Evolutionary conservation across 1,140 invertebrate species (phyloP).

Genomic region (Vollenhovia emeryi): DNA sequence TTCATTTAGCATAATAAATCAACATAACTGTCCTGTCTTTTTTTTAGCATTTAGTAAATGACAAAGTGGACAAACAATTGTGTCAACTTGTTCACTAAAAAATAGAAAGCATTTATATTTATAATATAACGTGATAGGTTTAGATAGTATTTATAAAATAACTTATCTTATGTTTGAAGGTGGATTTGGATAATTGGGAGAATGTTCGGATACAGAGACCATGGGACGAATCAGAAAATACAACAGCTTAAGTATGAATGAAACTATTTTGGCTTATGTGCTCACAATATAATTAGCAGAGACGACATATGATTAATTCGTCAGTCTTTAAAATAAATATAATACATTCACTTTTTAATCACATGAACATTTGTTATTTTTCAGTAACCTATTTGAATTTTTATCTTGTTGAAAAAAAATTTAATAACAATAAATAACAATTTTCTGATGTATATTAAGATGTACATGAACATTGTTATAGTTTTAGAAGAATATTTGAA

Average conservation of each 20-base stretch:
- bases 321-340: not conserved
- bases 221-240: slow-evolving; percentile 88
- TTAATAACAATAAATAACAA: not conserved
- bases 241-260: not conserved
- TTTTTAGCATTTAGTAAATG: no score
- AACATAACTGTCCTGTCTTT: no score
- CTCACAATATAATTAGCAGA: not conserved
- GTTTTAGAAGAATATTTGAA: not conserved
- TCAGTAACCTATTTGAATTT: no score
- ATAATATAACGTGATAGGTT: no score
- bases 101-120: no score
- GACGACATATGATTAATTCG: not conserved
- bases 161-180: slow-evolving; percentile 66
- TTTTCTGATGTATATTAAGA: no score
- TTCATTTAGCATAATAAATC: no score
- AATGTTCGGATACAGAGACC: slow-evolving; percentile 92
- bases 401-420: no score
- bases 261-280: not conserved
- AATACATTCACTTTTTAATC: not conserved
- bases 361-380: not conserved
- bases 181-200: slow-evolving; percentile 93
- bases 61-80: no score
- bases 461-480: not conserved
- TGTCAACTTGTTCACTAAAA: no score
- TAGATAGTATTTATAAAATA: no score